Base-by-base conservation (phyloP, 1,140 invertebrate genomes). In the Ditylenchus dipsaci region DNA sequence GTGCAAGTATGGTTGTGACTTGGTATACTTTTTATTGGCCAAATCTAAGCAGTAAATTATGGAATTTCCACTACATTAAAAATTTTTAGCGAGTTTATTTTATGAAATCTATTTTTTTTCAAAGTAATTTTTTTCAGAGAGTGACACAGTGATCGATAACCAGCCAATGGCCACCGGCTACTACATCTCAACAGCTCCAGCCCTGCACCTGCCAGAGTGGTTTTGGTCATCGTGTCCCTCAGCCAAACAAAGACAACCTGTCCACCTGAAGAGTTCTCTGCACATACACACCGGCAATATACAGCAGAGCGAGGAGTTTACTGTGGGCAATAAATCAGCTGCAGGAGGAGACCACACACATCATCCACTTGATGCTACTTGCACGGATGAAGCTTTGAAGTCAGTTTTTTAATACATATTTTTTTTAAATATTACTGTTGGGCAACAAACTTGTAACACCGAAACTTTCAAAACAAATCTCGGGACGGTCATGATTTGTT, bases 111-210 rank as follows among this genome's bases (percentile, higher is more conserved):
- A n/a, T n/a, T n/a, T n/a, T n/a, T n/a, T n/a, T n/a, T n/a, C n/a
- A n/a, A n/a, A n/a, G n/a, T n/a, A n/a, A n/a, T n/a, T n/a, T n/a
- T 19, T 38, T 65, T 29, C 29, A 60, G 53, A 78, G 64, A 33
- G 69, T 71, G 76, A 77, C 11, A 33, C 59, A 15, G 23, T 64
- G 33, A 77, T 98, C 29, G 87, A 96, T 61, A 94, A 98, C 84
- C 96, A 99, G 85, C 96, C 96, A 1, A 86, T 99, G 67, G 96
- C 96, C 63, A 88, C 97, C 71, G 96, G 95, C 45, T 99, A 97
- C 84, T 88, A 94, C 79, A 91, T 98, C 56, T 97, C 93, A 11
- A 98, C 95, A 47, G 95, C 95, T 27, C 91, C 91, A 1, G 53
- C 93, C 38, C 92, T 91, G 27, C 88, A 89, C 42, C 90, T 98